These are phyloP conservation scores for Calypte anna DNA, from an alignment of 2,113 vertebrate genomes.

Conservation along the genomic window DNA sequence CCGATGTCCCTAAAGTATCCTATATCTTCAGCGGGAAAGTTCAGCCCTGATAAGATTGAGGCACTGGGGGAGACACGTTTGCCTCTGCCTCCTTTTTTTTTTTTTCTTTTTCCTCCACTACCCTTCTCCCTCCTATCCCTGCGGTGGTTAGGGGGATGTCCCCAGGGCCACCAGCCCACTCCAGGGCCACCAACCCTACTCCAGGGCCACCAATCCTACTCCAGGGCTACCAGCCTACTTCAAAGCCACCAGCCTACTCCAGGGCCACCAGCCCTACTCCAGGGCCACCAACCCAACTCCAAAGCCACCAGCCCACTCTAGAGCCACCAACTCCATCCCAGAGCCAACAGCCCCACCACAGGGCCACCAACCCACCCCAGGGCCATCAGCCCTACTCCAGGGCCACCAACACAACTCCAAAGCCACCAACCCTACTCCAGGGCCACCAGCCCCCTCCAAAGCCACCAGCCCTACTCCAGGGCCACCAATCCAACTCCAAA, in stretches of 20 bases:
- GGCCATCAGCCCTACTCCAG: too few relatives aligned
- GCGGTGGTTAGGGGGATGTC: not conserved
- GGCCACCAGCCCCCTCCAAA: not conserved
- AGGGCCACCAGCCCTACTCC: not conserved
- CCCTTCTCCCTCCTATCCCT: not conserved
- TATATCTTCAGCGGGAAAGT: conserved; percentile 66
- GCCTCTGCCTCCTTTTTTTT: not conserved
- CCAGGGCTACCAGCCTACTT: not conserved
- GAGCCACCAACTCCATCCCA: not conserved
- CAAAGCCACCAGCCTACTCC: not conserved
- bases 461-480: too few relatives aligned
- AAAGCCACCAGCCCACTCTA: not conserved
- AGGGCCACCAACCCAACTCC: too few relatives aligned
- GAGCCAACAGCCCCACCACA: too few relatives aligned
- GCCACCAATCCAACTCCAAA: not conserved
- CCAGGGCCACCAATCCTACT: not conserved
- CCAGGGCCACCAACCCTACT: too few relatives aligned
- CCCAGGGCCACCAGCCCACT: not conserved
- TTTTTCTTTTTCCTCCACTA: not conserved
- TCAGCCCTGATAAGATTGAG: conserved; percentile 69
- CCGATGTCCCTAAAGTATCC: conserved; percentile 69
- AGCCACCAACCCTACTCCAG: too few relatives aligned
- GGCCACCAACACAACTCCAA: too few relatives aligned
- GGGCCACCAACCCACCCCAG: too few relatives aligned
- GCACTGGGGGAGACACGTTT: conserved; percentile 19